Percentiles rank a stretch among this genome's conserved stretches.
Evolutionary conservation across 2,797 vertebrate genomes (phyloP).

Genomic region (Thripadectes ignobilis): DNA sequence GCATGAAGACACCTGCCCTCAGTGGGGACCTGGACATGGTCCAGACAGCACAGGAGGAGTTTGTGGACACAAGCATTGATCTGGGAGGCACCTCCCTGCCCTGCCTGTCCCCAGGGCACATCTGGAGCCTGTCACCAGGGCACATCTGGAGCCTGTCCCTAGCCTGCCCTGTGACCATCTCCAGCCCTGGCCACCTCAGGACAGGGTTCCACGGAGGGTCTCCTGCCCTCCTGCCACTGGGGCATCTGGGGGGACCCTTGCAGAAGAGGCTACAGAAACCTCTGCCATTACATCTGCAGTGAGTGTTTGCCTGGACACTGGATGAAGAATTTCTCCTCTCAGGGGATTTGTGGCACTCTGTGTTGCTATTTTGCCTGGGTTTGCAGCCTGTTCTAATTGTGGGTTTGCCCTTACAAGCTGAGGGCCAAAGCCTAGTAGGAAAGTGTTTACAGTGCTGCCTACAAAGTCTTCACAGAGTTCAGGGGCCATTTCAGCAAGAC

Average conservation of each 20-base stretch:
- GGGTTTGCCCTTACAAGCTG: neutral
- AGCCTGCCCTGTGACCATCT: neutral
- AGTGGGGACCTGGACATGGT: accelerated
- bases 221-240: neutral
- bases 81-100: neutral
- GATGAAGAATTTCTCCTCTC: slow-evolving; percentile 18
- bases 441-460: neutral
- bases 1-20: neutral
- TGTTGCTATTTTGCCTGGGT: slow-evolving; percentile 13
- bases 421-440: neutral
- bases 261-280: neutral
- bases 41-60: neutral
- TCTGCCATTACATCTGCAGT: neutral
- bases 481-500: slow-evolving; percentile 6
- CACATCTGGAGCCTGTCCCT: neutral
- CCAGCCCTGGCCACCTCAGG: neutral
- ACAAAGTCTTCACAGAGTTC: neutral
- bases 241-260: neutral
- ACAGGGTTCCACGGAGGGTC: neutral
- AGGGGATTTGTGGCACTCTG: neutral
- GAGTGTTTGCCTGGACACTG: neutral
- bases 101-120: neutral
- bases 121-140: neutral
- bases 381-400: slow-evolving; percentile 9
- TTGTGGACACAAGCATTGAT: neutral